Base-by-base conservation (phyloP, 1,140 invertebrate species). In the Acromyrmex heyeri region DNA sequence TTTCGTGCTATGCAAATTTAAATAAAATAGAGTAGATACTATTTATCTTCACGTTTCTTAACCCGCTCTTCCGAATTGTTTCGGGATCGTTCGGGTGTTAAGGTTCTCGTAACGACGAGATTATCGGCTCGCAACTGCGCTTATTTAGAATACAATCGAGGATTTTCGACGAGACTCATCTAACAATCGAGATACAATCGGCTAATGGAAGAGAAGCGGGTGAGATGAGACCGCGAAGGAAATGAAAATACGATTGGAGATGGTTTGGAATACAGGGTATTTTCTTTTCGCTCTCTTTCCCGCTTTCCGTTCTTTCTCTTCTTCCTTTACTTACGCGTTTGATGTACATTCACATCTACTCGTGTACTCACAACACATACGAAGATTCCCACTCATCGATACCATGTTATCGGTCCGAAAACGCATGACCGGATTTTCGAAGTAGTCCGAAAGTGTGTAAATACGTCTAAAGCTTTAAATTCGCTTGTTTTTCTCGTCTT, bases 161-260 rank as follows among this genome's bases (percentile, higher is more conserved):
- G 88, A 91, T 87, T 92, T 88, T 89, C 91, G 88, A 79, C 89
- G 89, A 93, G 89, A 83, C 91, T 93, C 91, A 92, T 89, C 90
- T 85, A 44, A 90, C 81, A 82, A 50, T 91, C 86, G 86, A 91
- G 91, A 93, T 91, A 93, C 93, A 94, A 94, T 94, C 91, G 91
- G 86, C 93, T 94, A 94, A 94, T 94, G 93, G 92, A 91, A 92
- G 76, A 82, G 73, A 64, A 34, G 48, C 62, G 73, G 24, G 77
- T 24, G n/a, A 50, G 62, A 85, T 57, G 88, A 65, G n/a, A 67
- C 30, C 61, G 61, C 38, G 48, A 82, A 65, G 65, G 72, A 82
- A 86, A 88, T 87, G 85, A 90, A 93, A 92, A 92, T 90, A 91
- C 88, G 88, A 91, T 90, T 89, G 87, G 79, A 89, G 89, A 65